Base-by-base conservation (phyloP, 2,888 invertebrate species). In the Andrena flavipes region DNA sequence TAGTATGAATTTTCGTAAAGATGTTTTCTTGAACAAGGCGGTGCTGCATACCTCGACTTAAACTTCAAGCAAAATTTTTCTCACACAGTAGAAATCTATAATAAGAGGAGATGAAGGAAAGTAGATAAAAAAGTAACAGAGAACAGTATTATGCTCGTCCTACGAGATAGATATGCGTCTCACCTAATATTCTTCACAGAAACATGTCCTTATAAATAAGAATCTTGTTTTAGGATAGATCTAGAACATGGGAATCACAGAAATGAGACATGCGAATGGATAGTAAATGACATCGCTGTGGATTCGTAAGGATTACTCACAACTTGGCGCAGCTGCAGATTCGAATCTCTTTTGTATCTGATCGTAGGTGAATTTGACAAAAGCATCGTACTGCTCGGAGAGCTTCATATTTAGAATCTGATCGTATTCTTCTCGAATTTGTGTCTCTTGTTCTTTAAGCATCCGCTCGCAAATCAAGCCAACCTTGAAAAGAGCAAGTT, bases 361-460 rank as follows among this genome's bases (percentile, higher is more conserved):
- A 95, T 99, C 99, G 91, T 98, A 97, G 90, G 99, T 99, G 95
- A 99, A 99, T 95, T 98, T 98, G 85, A 99, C 98, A 94, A 99
- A 99, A 92, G 99, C 98, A 94, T 99, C 99, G 94, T 99, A 99
- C 95, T 99, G 99, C 95, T 99, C 99, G 83, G 99, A 98, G 89
- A 99, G 96, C 95, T 99, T 99, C 94, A 96, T 96, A 94, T 97
- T 97, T 91, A 99, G 96, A 90, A 98, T 98, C 86, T 97, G 96
- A 94, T 99, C 99, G 94, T 99, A 99, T 95, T 99, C 98, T 93
- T 98, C 97, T 93, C 98, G 96, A 90, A 99, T 96, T 92, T 98
- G 97, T 85, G 97, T 96, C 95, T 99, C 99, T 90, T 99, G 97
- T 92, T 99, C 99, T 94, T 98, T 97, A 79, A 99, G 96, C 97